Evolutionary conservation across 2,888 invertebrate species (phyloP), one percentile per base, ranked within the genome.

Genomic region (Drosophila multiciliata): DNA sequence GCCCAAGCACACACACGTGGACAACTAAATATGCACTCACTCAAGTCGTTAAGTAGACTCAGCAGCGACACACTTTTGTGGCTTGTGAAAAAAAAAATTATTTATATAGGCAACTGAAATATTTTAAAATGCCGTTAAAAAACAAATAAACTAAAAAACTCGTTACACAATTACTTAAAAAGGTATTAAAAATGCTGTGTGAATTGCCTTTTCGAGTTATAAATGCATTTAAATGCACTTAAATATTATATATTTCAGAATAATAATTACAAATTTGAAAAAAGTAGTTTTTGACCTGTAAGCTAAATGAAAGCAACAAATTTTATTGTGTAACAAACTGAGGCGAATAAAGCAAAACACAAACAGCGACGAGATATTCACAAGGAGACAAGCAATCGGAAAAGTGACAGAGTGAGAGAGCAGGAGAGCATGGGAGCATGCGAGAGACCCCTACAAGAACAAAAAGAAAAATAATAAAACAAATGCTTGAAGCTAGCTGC

Each of bases 261-360:
- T 15, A 35, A 54, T 9, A 60, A 45, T 23, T 50, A 23, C 15
- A 23, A 50, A 26, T 26, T 36, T 26, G 54, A 74, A 73, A 66
- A 68, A 76, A 66, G 50, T 64, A 53, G 60, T 58, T 73, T 74
- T 40, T 75, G 72, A 82, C 66, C 61, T 66, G 59, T 62, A 66
- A 69, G 72, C 69, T 55, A 77, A 71, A 74, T 63, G 50, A 62
- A 75, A 82, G 75, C 79, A 85, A 85, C 76, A 83, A 86, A 70
- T 86, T 88, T 68, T 78, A 88, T 86, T 86, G 86, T 86, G 86
- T 86, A 86, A 86, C 86, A 90, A 80, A 78, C 69, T 75, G 81
- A 75, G 76, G 72, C 72, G 70, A 45, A 80, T 55, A 55, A 36
- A 38, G 66, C 58, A 73, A 67, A 80, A 69, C 54, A 66, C 63